Base-by-base conservation (phyloP, 2,888 invertebrate genomes). In the Cryptus armator region DNA sequence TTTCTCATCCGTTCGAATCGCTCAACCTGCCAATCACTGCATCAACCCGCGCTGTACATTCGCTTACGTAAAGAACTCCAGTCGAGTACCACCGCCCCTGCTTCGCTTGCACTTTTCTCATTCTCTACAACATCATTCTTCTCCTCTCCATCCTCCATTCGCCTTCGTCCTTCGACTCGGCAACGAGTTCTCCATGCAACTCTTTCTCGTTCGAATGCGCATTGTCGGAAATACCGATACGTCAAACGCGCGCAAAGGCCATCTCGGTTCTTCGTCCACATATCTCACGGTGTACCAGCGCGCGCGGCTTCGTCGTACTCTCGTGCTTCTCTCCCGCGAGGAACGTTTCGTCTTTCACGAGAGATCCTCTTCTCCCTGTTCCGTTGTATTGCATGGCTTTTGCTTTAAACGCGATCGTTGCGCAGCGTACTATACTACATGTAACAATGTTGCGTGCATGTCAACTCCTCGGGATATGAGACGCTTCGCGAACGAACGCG, bases 191-290 rank as follows among this genome's bases (percentile, higher is more conserved):
- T 44, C 37, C 32, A 16, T 51, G n/a, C 19, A 37, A 19, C 51
- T 70, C 43, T 14, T 37, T 44, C 29, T 19, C 51, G 51, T 0
- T 9, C 12, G 12, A 10, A n/a, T 56, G 16, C 48, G 74, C 74
- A 77, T 81, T 84, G 78, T 87, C 81, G 83, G 84, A 88, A 89
- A 87, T 88, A 81, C 84, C 87, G 84, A 88, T 88, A 87, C 86
- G 86, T 84, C 85, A 75, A 74, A 77, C 72, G 71, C n/a, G 72
- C 59, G 24, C 6, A 62, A 37, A 12, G n/a, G 51, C 75, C 75
- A 53, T 62, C 68, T 62, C 75, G 84, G 74, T 56, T 67, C 81
- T 81, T 84, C 80, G 59, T 79, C 70, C 83, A 75, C 74, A 70
- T 77, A 62, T 79, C 75, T 72, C 74, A 66, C 70, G 56, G 44